Base-by-base conservation (phyloP, 2,888 invertebrate genomes). In the Drosophila tanythrix region DNA sequence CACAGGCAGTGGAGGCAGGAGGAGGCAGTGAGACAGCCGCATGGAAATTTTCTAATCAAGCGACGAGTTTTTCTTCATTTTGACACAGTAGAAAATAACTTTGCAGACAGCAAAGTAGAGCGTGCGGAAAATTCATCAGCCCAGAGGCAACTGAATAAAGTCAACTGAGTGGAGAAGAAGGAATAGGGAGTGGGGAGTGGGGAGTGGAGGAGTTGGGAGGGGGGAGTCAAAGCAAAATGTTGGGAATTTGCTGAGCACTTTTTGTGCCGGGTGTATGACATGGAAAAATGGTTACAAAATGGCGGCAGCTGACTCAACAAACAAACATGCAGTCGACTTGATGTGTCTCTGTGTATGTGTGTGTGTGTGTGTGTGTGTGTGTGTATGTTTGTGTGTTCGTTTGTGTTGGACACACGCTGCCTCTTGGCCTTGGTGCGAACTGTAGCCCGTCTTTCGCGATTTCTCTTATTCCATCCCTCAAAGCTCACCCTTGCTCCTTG, bases 241-340 rank as follows among this genome's bases (percentile, higher is more conserved):
- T 6, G 21, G 1, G 40, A 38, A 50, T 27, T 56, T 6, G 55
- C 35, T 40, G 64, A 43, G 60, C 52, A 57, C 60, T 78, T 77
- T 80, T 74, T 76, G 72, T 76, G 51, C 66, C 60, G 70, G 67
- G 69, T 86, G 73, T 86, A 79, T 86, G 87, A 78, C 83, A 83
- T 88, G 84, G 74, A 79, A 82, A 89, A 88, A 89, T 80, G 75
- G 75, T 68, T 85, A 80, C 85, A 88, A 89, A 85, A 85, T 85
- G 89, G 85, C 80, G 89, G 74, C 90, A 86, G 73, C 83, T 89
- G 84, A 85, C 88, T 88, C 86, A 75, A 82, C 88, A 75, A 72
- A 78, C 79, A 81, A 70, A 55, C 72, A 81, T 52, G 62, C 72
- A 76, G 29, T 31, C 15, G 15, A 57, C 21, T 57, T 36, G 63